A percentile compares a stretch with the other conserved stretches of the same genome.
Evolutionary conservation across 2,888 invertebrate species (phyloP).

Genomic region (Tetranychus truncatus): DNA sequence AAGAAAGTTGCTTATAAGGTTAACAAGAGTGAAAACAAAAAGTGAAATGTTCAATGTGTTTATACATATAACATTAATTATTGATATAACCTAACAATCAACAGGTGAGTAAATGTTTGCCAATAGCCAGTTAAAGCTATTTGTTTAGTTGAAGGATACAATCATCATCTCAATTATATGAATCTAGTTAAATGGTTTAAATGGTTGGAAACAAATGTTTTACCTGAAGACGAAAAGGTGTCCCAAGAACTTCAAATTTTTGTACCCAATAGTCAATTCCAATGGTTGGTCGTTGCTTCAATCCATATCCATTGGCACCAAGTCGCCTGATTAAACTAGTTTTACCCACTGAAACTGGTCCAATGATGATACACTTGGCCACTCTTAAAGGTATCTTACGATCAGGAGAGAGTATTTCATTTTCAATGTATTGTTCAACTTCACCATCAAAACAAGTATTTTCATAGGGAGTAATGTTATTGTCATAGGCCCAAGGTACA

Average conservation of each 20-base stretch:
- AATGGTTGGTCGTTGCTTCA: neutral
- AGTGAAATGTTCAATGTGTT: too few relatives aligned
- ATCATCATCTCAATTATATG: too few relatives aligned
- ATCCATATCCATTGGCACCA: neutral
- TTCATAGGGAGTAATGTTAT: neutral
- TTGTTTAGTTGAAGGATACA: neutral
- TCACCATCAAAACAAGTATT: conserved; percentile 3
- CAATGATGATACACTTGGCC: neutral
- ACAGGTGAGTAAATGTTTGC: too few relatives aligned
- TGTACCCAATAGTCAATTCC: conserved; percentile 8
- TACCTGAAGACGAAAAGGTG: conserved; percentile 7
- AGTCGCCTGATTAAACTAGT: neutral
- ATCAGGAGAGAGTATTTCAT: neutral
- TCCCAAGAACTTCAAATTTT: conserved; percentile 6
- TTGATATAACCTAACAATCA: too few relatives aligned
- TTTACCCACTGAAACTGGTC: conserved; percentile 3
- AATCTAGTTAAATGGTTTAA: neutral
- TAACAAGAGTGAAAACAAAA: too few relatives aligned
- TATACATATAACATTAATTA: too few relatives aligned
- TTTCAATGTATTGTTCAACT: conserved; percentile 8
- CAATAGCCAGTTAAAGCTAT: too few relatives aligned
- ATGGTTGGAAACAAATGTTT: neutral
- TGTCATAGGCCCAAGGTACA: neutral
- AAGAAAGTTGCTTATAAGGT: too few relatives aligned
- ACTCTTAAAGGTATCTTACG: conserved; percentile 1